Evolutionary conservation across 2,797 vertebrate genomes (phyloP).

Genomic region (Valencia hispanica): DNA sequence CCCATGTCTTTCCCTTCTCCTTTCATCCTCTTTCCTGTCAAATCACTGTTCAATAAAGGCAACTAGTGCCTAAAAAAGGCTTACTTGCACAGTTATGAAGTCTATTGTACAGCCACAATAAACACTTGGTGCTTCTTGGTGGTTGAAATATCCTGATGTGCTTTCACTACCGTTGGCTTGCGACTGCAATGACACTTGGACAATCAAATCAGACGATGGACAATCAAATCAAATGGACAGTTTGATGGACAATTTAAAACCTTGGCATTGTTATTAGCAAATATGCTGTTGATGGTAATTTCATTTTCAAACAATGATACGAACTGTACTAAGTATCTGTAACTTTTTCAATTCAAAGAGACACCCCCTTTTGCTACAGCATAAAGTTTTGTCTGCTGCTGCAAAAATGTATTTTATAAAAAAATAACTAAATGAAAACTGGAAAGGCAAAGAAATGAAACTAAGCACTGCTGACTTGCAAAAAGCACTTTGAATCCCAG

Average conservation of each 20-base stretch:
- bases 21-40: no score
- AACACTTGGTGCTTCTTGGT: background rate
- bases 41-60: no score
- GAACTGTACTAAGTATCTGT: background rate
- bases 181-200: background rate
- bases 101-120: background rate
- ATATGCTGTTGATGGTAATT: background rate
- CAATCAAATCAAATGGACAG: background rate
- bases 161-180: background rate
- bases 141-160: background rate
- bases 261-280: background rate
- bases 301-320: background rate
- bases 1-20: no score
- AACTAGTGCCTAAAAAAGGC: no score
- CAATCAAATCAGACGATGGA: background rate
- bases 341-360: background rate
- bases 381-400: background rate
- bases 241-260: background rate
- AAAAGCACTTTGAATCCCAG: background rate
- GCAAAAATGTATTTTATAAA: background rate
- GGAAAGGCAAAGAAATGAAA: no score
- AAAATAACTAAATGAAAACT: background rate
- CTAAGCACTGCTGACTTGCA: background rate
- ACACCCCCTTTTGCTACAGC: background rate
- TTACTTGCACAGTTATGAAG: background rate